Percentiles rank a stretch among this genome's conserved stretches.
These are phyloP conservation scores for Tineola bisselliella DNA, from an alignment of 2,888 invertebrate genomes.

Conservation along the genomic window DNA sequence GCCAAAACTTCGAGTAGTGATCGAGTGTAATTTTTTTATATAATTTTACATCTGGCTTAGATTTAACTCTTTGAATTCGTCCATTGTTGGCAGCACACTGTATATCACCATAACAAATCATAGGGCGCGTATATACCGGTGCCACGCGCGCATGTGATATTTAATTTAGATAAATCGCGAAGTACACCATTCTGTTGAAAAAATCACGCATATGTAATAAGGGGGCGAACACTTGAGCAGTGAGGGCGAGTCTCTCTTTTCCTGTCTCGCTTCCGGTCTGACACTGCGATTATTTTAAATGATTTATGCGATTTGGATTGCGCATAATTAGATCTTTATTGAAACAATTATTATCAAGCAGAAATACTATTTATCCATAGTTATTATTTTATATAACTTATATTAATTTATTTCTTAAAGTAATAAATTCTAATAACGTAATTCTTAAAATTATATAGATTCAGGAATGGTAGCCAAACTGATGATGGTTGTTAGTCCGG, in stretches of 20 bases:
- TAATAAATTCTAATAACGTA: too few relatives aligned
- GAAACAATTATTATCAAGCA: not conserved
- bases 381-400: too few relatives aligned
- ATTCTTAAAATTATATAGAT: too few relatives aligned
- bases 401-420: too few relatives aligned
- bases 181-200: constrained; percentile 46
- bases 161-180: constrained; percentile 69
- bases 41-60: not conserved
- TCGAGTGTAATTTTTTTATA: too few relatives aligned
- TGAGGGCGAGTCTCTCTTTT: constrained; percentile 39
- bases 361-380: too few relatives aligned
- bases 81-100: constrained; percentile 25
- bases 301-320: constrained; percentile 60
- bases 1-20: too few relatives aligned
- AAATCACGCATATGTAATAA: constrained; percentile 60
- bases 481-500: too few relatives aligned
- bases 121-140: constrained; percentile 29
- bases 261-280: constrained; percentile 52
- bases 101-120: constrained; percentile 31
- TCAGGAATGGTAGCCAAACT: too few relatives aligned
- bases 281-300: constrained; percentile 34
- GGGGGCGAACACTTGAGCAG: constrained; percentile 15
- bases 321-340: constrained; percentile 15
- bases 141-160: constrained; percentile 59
- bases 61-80: not conserved